A percentile compares a stretch with the other conserved stretches of the same genome.
Conservation (phyloP, 2,888 invertebrate genomes). For the Athrips mouffetella region DNA sequence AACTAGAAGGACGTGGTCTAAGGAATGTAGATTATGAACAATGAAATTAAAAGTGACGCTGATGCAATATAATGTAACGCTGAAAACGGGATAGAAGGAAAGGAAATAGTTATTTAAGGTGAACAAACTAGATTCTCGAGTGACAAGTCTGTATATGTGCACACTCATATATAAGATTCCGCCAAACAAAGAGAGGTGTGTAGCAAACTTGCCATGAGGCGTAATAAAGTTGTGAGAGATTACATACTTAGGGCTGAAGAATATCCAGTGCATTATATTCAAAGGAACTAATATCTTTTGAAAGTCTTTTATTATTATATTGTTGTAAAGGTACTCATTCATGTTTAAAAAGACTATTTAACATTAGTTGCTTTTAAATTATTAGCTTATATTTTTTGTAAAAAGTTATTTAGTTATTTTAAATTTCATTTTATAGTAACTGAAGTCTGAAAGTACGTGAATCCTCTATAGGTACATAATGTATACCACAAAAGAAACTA, state of each 20-base stretch:
- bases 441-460: too few relatives aligned
- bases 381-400: too few relatives aligned
- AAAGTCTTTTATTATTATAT: slow-evolving; percentile 12
- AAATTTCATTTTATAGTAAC: too few relatives aligned
- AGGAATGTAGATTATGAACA: background rate
- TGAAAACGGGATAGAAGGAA: background rate
- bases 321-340: slow-evolving; percentile 1
- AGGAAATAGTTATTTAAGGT: background rate
- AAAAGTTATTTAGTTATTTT: too few relatives aligned
- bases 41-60: background rate
- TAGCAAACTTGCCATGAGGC: background rate
- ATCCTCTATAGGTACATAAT: too few relatives aligned
- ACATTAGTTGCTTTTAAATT: too few relatives aligned
- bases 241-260: slow-evolving; percentile 6
- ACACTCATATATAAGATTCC: background rate
- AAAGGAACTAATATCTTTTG: slow-evolving; percentile 13
- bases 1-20: background rate
- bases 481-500: too few relatives aligned
- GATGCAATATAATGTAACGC: background rate
- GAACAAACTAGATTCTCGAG: background rate
- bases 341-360: too few relatives aligned
- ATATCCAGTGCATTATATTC: background rate
- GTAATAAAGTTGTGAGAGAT: slow-evolving; percentile 6
- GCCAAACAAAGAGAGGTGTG: background rate
- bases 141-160: background rate